These are phyloP conservation scores for Eidolon helvum DNA, from an alignment of 2,113 vertebrate genomes.

Conservation along the genomic window DNA sequence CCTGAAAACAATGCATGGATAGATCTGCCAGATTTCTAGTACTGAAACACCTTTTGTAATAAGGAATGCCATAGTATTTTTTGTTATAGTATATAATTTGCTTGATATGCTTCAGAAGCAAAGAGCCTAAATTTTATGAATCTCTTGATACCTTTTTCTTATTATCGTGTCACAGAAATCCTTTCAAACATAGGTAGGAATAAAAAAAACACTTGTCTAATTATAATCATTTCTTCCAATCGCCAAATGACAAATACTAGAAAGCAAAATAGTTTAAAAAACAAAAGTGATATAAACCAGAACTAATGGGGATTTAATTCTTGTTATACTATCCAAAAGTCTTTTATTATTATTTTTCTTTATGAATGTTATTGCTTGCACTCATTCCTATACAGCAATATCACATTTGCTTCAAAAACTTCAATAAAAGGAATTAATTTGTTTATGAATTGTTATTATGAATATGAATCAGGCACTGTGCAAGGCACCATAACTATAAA, in stretches of 20 bases:
- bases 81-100: constrained; percentile 39
- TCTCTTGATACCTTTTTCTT: constrained; percentile 58
- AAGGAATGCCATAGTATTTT: constrained; percentile 43
- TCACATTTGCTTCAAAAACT: neutral
- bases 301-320: constrained; percentile 58
- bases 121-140: constrained; percentile 64
- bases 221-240: constrained; percentile 66
- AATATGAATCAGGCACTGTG: neutral
- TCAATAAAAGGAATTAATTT: neutral
- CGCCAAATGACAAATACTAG: constrained; percentile 48
- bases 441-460: neutral
- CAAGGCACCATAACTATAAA: neutral
- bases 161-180: constrained; percentile 50
- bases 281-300: constrained; percentile 40
- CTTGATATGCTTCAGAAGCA: constrained; percentile 63
- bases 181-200: constrained; percentile 45
- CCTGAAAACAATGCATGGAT: neutral
- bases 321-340: constrained; percentile 62
- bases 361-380: neutral
- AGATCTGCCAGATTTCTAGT: neutral
- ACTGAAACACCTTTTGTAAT: constrained; percentile 58
- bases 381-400: neutral
- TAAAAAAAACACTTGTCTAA: constrained; percentile 61
- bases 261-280: constrained; percentile 74
- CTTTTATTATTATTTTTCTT: neutral